Base-by-base conservation (phyloP, 2,888 invertebrate species). In the Orthosia cruda region DNA sequence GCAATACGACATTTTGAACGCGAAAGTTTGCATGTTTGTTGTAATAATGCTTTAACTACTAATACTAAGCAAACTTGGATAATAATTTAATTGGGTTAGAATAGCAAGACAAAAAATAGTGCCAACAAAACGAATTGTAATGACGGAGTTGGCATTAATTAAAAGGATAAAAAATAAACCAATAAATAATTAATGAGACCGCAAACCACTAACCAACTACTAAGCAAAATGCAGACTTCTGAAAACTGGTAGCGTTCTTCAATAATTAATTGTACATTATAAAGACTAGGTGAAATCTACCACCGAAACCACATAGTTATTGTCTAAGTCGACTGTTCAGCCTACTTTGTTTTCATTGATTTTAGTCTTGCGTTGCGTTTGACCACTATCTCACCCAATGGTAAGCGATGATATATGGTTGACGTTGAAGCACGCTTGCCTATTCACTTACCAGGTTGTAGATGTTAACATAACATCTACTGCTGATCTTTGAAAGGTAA, bases 201-300 rank as follows among this genome's bases (percentile, higher is more conserved):
- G 55, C 76, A 78, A 76, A 78, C 13, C 47, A 15, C 16, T 13
- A 40, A 52, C 16, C 16, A 40, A 52, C 63, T 70, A 52, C 79
- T 18, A 70, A 40, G 62, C 52, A 76, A 32, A 47, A 16, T 16
- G 18, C 13, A 20, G 66, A 26, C 11, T 76, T 78, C 62, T 52
- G 20, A 57, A 69, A 69, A 69, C 12, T n/a, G 23, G 9, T 26
- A 26, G 12, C 52, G 23, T 26, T 16, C 5, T 50, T 18, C 57
- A 52, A 23, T 52, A 23, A 47, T 76, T 47, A 54, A 32, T 68
- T 45, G 20, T 70, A 16, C 45, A 61, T 23, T 20, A 15, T 18
- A 47, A 32, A 58, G 57, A 18, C 9, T 57, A 9, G 20, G 57
- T 26, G 45, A 20, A 20, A 13, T 7, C 12, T 3, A 26, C 12